Evolutionary conservation across 2,888 invertebrate genomes (phyloP), one percentile per base, ranked within the genome.

Genomic region (Rotaria magnacalcarata): DNA sequence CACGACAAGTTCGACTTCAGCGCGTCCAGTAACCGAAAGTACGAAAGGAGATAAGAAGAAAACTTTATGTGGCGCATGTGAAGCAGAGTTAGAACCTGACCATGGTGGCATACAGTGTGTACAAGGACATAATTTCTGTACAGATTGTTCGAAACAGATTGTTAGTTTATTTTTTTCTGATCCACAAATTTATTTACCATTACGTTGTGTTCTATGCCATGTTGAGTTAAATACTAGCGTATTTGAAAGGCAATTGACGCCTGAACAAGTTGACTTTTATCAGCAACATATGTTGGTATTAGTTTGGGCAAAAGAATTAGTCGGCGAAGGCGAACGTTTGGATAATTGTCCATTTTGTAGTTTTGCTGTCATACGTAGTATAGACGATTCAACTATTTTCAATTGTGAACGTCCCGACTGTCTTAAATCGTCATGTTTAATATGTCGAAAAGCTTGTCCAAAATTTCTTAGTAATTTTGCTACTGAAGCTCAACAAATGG

Each of bases 231-330:
- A 80, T 47, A 0, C 21, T 5, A 11, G 11, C 14, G 80, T 80
- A 24, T 80, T 80, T 47, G 80, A 80, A 80, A 34, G 80, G 14
- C 80, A 80, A 80, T 80, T 80, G 47, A 80, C 80, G 24, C 21
- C 24, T 6, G n/a, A 8, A 10, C 80, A 80, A 80, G 2, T 80
- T 47, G 80, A 80, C 1, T 47, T 80, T 34, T 80, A 80, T 47
- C 4, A 47, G 24, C 6, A 43, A 6, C 21, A 47, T 14, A 80
- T 80, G 80, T 8, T 80, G 0, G 43, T 19, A 24, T n/a, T 80
- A 24, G 24, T 80, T 10, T 80, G 47, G 47, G 24, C 11, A n/a
- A 80, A 43, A 80, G 47, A 43, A 41, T 2, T 34, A 7, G 19
- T 67, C 6, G 34, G 67, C 10, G 16, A 14, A 16, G 67, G 34